Evolutionary conservation across 2,113 vertebrate species (phyloP).

Genomic region (Vimba vimba): DNA sequence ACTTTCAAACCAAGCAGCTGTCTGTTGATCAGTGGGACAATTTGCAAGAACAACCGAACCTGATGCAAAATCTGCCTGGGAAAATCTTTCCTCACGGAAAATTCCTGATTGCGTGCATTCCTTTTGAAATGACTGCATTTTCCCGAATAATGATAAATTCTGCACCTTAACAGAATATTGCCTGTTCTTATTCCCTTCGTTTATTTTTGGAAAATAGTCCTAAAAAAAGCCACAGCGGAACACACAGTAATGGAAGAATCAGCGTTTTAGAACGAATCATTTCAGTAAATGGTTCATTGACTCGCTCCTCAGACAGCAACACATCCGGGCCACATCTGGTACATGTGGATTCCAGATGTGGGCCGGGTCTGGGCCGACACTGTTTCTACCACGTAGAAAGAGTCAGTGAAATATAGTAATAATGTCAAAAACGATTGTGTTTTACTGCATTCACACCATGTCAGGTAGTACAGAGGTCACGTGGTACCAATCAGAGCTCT

Average conservation of each 20-base stretch:
- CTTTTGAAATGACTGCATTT: not conserved
- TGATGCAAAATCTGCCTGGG: not conserved
- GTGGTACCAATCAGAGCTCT: too few species aligned
- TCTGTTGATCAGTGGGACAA: not conserved
- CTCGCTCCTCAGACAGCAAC: not conserved
- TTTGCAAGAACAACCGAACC: not conserved
- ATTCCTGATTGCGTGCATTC: not conserved
- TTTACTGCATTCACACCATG: not conserved
- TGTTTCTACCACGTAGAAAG: too few species aligned
- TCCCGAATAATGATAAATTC: too few species aligned
- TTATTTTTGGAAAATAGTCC: too few species aligned
- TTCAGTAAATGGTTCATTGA: not conserved
- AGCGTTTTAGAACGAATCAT: not conserved
- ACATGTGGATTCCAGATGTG: too few species aligned
- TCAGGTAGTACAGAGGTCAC: too few species aligned
- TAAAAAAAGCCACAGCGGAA: too few species aligned
- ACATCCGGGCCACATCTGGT: too few species aligned
- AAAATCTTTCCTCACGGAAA: not conserved
- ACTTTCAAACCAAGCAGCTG: not conserved
- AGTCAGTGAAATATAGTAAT: not conserved
- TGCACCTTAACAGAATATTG: too few species aligned
- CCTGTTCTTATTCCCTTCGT: too few species aligned
- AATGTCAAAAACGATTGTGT: not conserved
- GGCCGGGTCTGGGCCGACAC: too few species aligned
- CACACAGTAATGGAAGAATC: not conserved